Percentiles rank a stretch among this genome's conserved stretches.
Conservation (phyloP, 2,113 vertebrate genomes). For the Gymnorhina tibicen region DNA sequence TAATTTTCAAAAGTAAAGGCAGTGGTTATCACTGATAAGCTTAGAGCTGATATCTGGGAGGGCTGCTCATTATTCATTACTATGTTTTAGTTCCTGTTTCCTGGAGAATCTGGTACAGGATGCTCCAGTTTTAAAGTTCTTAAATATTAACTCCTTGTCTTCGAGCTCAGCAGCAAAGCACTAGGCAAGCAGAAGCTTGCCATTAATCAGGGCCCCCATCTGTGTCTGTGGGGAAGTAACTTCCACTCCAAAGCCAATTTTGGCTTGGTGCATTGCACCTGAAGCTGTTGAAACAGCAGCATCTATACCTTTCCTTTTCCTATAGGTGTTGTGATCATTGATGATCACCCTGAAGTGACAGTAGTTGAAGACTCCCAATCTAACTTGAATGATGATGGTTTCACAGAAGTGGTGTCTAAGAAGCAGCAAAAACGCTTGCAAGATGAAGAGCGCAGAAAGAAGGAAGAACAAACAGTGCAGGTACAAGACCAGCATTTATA, state of each 20-base stretch:
- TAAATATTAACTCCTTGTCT: neutral
- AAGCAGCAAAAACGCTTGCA: slow-evolving; percentile 98
- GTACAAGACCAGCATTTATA: slow-evolving; percentile 63
- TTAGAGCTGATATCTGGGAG: neutral
- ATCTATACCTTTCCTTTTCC: slow-evolving; percentile 15
- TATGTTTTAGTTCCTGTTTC: neutral
- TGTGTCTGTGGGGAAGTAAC: neutral
- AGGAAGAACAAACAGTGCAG: slow-evolving; percentile 95
- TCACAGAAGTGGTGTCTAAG: slow-evolving; percentile 97
- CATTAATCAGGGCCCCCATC: neutral
- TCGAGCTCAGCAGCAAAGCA: neutral
- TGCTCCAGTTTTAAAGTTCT: neutral
- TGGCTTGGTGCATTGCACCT: neutral
- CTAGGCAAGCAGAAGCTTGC: neutral
- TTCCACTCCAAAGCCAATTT: neutral
- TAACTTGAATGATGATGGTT: slow-evolving; percentile 92
- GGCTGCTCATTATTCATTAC: neutral
- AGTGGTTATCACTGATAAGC: neutral
- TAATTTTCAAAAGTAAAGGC: neutral
- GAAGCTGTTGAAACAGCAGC: slow-evolving; percentile 34
- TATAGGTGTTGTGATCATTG: slow-evolving; percentile 97
- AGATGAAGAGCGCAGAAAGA: slow-evolving; percentile 96
- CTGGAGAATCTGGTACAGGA: neutral
- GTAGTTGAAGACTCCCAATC: slow-evolving; percentile 94
- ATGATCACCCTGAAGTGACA: slow-evolving; percentile 98